Evolutionary conservation across 2,797 vertebrate species (phyloP), one percentile per base, ranked within the genome.

Genomic region (Chanos chanos): DNA sequence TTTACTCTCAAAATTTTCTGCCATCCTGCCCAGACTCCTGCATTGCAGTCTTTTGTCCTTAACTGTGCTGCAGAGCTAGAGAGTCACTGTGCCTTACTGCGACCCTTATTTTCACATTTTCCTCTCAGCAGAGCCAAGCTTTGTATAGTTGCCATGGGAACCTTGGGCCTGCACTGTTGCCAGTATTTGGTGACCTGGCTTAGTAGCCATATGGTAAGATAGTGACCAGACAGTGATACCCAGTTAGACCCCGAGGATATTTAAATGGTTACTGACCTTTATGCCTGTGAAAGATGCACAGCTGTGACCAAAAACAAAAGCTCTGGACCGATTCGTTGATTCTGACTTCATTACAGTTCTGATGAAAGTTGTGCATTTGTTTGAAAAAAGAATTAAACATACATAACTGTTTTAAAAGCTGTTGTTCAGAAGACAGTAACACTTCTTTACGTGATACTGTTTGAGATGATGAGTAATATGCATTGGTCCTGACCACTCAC

Each of bases 91-190:
- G 37, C 16, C 49, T 22, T 40, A 54, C 54, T 19, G 36, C 18
- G 55, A 33, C 16, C 31, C 21, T 1, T 53, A 31, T 18, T 4
- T 30, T 72, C 70, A 61, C 56, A 55, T 68, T 52, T 61, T 58
- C 45, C 19, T 49, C 45, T 47, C 36, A 25, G 39, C 45, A 41
- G 41, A 54, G 51, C 25, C 48, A 33, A 36, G 53, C 19, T 53
- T 66, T 57, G 19, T 30, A 21, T 60, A 41, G 77, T 79, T 76
- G 72, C 63, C 69, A 55, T 79, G 74, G 70, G 45, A 74, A 79
- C 71, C 62, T 36, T 54, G 55, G 61, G 47, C 33, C 63, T 41
- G 39, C 43, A 48, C 40, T 68, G 55, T 48, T 25, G 40, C 36
- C 27, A 25, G 50, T 59, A 72, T 71, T 49, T 55, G 41, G 47